Conservation (phyloP, 2,888 invertebrate species). For the Apamea crenata region DNA sequence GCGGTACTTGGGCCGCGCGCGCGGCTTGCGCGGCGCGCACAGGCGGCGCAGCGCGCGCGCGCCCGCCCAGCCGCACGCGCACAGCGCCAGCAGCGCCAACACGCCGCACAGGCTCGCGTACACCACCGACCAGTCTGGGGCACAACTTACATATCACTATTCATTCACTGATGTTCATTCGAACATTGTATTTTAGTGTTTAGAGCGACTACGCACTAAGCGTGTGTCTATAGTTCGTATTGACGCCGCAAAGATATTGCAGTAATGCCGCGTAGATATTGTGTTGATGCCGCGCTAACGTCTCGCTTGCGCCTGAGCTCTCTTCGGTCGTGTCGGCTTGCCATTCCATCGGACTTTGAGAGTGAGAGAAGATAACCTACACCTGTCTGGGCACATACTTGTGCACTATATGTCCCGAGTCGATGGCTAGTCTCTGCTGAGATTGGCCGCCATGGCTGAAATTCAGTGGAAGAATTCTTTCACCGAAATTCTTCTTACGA, state of each 20-base stretch:
- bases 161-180: neutral
- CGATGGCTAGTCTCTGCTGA: too few relatives aligned
- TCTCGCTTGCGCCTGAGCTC: neutral
- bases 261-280: neutral
- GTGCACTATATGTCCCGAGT: too few relatives aligned
- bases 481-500: too few relatives aligned
- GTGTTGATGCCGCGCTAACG: neutral
- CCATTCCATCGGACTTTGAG: too few relatives aligned
- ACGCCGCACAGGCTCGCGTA: slow-evolving; percentile 95
- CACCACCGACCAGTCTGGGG: slow-evolving; percentile 97
- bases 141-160: neutral
- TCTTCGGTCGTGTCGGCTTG: neutral
- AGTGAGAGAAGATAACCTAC: too few relatives aligned
- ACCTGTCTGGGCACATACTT: too few relatives aligned
- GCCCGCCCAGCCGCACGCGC: slow-evolving; percentile 92
- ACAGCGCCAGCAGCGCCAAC: slow-evolving; percentile 90
- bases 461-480: too few relatives aligned
- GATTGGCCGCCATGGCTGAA: too few relatives aligned
- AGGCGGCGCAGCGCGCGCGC: slow-evolving; percentile 85
- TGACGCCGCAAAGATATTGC: neutral
- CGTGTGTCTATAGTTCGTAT: neutral
- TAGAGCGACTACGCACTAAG: neutral
- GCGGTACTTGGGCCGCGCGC: slow-evolving; percentile 91
- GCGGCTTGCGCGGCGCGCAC: slow-evolving; percentile 88
- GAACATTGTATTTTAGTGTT: neutral